phyloP scores from a whole-genome alignment of 2,113 vertebrate genomes.

The Caranx melampygus region DNA sequence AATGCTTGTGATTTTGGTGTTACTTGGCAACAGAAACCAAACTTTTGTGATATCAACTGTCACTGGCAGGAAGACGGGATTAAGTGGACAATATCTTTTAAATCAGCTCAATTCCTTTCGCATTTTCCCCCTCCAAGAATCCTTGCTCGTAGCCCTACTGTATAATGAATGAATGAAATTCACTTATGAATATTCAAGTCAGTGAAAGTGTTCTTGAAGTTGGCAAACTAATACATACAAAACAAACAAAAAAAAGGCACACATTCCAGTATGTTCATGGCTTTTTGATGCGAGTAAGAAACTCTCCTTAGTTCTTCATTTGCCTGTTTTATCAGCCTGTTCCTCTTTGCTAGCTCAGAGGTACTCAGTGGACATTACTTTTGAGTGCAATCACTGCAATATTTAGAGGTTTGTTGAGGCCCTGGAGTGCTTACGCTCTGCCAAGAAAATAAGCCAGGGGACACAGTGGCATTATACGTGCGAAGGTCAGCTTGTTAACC shows the following conservation, averaged over 20 bases:
- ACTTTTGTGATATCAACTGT: no score
- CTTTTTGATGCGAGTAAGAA: conserved; percentile 31
- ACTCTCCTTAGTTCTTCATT: conserved; percentile 44
- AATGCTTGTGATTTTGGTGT: no score
- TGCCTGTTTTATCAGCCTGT: conserved; percentile 52
- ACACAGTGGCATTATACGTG: conserved; percentile 76
- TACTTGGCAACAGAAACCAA: no score
- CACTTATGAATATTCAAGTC: conserved; percentile 41
- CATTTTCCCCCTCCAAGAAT: neutral
- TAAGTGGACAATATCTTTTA: neutral
- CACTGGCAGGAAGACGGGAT: neutral
- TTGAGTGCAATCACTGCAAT: conserved; percentile 75
- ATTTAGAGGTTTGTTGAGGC: conserved; percentile 69
- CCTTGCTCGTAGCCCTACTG: neutral
- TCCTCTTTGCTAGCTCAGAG: conserved; percentile 36
- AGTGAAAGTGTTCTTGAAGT: neutral
- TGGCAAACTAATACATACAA: neutral
- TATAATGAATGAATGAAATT: conserved; percentile 9
- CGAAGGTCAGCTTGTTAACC: conserved; percentile 83
- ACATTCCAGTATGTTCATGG: conserved; percentile 10
- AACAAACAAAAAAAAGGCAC: conserved; percentile 10
- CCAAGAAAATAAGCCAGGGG: conserved; percentile 75
- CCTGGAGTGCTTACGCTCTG: conserved; percentile 60
- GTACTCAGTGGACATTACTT: conserved; percentile 64
- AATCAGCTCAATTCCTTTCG: neutral